These are phyloP conservation scores for Falco berigora DNA, from an alignment of 2,797 vertebrate genomes.

Conservation along the genomic window DNA sequence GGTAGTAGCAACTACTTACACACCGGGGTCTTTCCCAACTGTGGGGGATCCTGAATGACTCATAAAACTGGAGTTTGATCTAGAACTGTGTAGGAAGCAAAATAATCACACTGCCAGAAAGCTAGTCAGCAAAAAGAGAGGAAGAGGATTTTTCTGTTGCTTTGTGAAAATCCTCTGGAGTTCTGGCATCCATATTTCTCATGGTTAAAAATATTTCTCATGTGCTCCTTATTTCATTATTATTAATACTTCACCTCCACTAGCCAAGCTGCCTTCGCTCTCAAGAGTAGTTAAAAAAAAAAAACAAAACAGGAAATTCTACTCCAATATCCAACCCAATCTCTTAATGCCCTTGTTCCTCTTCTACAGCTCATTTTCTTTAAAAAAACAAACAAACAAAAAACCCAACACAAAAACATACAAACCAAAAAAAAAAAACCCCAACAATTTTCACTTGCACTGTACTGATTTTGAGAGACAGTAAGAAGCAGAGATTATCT, in stretches of 20 bases:
- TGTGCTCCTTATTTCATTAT: not conserved
- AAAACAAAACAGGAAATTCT: not conserved
- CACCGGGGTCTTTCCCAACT: not conserved
- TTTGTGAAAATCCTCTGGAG: not conserved
- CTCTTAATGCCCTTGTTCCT: not conserved
- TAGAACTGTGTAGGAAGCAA: conserved; percentile 49
- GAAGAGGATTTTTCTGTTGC: not conserved
- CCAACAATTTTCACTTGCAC: not conserved
- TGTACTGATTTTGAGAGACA: not conserved
- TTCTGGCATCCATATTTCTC: not conserved
- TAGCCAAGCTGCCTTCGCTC: not conserved
- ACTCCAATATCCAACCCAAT: not conserved
- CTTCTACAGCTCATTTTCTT: not conserved
- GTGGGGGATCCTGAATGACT: conserved; percentile 43
- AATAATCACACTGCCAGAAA: conserved; percentile 18
- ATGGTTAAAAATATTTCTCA: not conserved
- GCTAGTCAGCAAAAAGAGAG: conserved; percentile 4
- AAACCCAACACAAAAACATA: too few relatives aligned
- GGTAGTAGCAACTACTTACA: conserved; percentile 5
- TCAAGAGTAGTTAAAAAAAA: not conserved
- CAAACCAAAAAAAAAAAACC: too few relatives aligned
- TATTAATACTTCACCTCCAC: not conserved
- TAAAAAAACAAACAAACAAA: too few relatives aligned
- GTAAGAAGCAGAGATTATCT: not conserved
- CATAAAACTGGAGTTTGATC: not conserved